Evolutionary conservation across 1,140 invertebrate species (phyloP).

Genomic region (Heliconius himera): DNA sequence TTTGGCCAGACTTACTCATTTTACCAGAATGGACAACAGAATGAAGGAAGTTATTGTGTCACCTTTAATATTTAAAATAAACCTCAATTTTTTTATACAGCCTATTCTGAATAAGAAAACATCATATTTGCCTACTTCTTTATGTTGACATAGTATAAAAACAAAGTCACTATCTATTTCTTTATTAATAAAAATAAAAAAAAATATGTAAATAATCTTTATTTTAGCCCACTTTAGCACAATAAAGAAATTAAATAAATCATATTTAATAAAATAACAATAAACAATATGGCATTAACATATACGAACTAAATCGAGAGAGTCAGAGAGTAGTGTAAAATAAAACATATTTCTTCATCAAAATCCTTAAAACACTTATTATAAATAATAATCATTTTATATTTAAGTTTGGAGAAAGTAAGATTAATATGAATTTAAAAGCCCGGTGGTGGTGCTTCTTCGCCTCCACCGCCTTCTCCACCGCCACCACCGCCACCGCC

Average conservation of each 20-base stretch:
- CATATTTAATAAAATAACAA: not conserved
- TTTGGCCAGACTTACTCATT: slow-evolving; percentile 52
- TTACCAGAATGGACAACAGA: slow-evolving; percentile 32
- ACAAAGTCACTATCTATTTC: too few relatives aligned
- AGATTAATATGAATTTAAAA: slow-evolving; percentile 23
- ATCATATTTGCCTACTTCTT: too few relatives aligned
- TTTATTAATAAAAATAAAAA: not conserved
- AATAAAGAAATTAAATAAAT: slow-evolving; percentile 13
- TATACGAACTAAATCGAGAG: not conserved
- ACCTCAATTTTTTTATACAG: too few relatives aligned
- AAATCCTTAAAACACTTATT: slow-evolving; percentile 7
- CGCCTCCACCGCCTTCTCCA: not conserved
- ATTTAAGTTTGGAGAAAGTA: not conserved
- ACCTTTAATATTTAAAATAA: not conserved
- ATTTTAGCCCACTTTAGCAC: slow-evolving; percentile 11
- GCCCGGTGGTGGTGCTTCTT: not conserved
- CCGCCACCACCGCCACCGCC: not conserved
- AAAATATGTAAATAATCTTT: not conserved
- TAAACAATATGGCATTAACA: not conserved
- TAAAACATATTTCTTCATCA: slow-evolving; percentile 12
- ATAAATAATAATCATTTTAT: slow-evolving; percentile 13
- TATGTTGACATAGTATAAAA: too few relatives aligned
- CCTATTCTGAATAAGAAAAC: too few relatives aligned
- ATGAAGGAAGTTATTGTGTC: not conserved
- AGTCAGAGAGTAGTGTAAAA: not conserved